phyloP scores from a whole-genome alignment of 2,797 vertebrate species.

The Sylvia borin region DNA sequence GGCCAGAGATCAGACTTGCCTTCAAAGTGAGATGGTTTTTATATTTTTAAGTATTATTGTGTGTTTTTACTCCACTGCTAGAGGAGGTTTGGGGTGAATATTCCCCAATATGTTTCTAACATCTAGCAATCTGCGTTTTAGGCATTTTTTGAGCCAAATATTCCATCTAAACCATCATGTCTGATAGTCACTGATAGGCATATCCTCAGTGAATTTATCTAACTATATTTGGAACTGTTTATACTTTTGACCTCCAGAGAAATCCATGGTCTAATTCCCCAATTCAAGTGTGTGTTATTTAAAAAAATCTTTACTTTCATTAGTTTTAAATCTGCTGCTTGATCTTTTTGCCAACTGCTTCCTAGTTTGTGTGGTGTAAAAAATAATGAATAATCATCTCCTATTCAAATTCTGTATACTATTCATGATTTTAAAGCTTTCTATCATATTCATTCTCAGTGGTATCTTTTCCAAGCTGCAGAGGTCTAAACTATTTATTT shows the following conservation, averaged over 20 bases:
- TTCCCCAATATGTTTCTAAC: neutral
- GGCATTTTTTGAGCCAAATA: neutral
- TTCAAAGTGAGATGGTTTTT: neutral
- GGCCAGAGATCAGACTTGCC: neutral
- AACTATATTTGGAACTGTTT: neutral
- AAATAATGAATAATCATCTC: conserved; percentile 34
- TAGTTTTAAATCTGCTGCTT: conserved; percentile 41
- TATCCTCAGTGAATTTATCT: neutral
- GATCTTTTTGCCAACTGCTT: conserved; percentile 21
- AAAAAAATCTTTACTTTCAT: neutral
- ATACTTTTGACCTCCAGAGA: conserved; percentile 12
- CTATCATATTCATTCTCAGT: neutral
- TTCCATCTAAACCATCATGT: neutral
- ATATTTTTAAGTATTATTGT: neutral
- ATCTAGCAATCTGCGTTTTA: neutral
- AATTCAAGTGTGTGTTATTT: neutral
- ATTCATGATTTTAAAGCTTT: conserved; percentile 16
- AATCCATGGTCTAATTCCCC: neutral
- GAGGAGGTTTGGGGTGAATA: neutral
- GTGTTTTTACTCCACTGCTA: neutral
- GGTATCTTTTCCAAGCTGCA: conserved; percentile 12
- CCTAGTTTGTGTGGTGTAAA: neutral
- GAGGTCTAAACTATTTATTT: conserved; percentile 40
- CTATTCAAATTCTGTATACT: conserved; percentile 32
- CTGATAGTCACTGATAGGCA: neutral